Conservation (phyloP, 2,797 vertebrate species). For the Helarctos malayanus region DNA sequence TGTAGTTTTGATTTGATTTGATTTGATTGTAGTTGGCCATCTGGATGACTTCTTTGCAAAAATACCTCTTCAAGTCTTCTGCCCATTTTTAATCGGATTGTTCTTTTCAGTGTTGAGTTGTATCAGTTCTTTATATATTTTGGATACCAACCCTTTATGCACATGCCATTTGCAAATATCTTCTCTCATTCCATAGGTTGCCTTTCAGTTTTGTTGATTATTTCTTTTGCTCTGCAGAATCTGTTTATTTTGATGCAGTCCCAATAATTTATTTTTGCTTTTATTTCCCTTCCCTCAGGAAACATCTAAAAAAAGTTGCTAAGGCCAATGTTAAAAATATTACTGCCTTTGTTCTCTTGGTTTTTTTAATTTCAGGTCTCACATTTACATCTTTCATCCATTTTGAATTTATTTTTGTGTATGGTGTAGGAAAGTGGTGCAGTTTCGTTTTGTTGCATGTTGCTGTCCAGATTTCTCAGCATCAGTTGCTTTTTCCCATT, state of each 20-base stretch:
- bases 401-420: neutral
- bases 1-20: neutral
- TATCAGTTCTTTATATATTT: neutral
- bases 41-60: neutral
- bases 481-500: neutral
- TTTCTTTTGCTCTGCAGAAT: neutral
- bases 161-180: neutral
- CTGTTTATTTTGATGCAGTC: neutral
- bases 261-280: neutral
- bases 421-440: neutral
- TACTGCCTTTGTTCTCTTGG: neutral
- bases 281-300: neutral
- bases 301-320: neutral
- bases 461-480: neutral
- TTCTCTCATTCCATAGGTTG: neutral
- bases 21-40: neutral
- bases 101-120: neutral
- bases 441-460: neutral
- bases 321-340: neutral
- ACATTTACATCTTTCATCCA: neutral
- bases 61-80: neutral
- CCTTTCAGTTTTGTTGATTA: neutral
- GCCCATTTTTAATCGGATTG: neutral
- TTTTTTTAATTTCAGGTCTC: neutral
- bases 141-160: neutral